Base-by-base conservation (phyloP, 2,888 invertebrate genomes). In the Caenorhabditis angaria region DNA sequence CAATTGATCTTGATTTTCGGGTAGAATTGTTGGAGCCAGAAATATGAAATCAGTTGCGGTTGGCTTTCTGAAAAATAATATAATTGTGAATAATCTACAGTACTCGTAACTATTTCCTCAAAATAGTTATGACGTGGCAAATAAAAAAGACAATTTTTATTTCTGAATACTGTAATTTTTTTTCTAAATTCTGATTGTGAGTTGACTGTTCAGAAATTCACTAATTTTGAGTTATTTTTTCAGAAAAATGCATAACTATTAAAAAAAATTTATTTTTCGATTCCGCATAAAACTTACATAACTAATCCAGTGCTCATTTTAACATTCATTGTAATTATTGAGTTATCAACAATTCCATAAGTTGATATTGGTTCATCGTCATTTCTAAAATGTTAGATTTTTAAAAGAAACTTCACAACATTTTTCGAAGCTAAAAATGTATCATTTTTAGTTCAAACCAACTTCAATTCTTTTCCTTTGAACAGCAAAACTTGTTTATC, bases 381-480 rank as follows among this genome's bases (percentile, higher is more conserved):
- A 27, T 65, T 65, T n/a, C 70, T 59, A 27, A 25, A 63, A 27
- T 25, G 28, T 10, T 12, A 6, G 10, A 20, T 24, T 24, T 8
- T 14, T 27, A 27, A 3, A 12, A 10, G 20, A 32, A 32, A 2
- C 3, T 20, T 32, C 8, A n/a, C 20, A n/a, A n/a, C n/a, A n/a
- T n/a, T n/a, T n/a, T n/a, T n/a, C n/a, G n/a, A n/a, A n/a, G n/a
- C n/a, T n/a, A n/a, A n/a, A n/a, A n/a, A n/a, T n/a, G n/a, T n/a
- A n/a, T 20, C 20, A 29, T 22, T 20, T 5, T 27, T 27, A 50
- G 25, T 60, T 55, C n/a, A 27, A 48, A 5, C 47, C 29, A 66
- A 75, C 59, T 70, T 75, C 48, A 82, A 62, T 65, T 82, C 82
- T 18, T 69, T 70, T 61, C 77, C 77, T 32, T 80, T 74, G 68